phyloP scores from a whole-genome alignment of 2,797 vertebrate species.

The Champsocephalus gunnari region DNA sequence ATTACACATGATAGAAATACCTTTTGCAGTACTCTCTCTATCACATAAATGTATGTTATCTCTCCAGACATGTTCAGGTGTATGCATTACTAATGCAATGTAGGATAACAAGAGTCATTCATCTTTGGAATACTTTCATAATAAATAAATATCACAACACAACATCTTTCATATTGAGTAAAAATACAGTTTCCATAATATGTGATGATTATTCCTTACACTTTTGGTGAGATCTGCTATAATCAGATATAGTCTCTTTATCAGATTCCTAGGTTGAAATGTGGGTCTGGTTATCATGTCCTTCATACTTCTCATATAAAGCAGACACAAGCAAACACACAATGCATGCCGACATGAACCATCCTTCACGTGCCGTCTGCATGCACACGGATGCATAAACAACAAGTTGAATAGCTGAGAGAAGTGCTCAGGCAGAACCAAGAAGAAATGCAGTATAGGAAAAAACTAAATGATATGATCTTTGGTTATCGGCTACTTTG shows the following conservation, averaged over 20 bases:
- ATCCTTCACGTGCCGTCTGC: constrained; percentile 6
- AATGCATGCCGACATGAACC: constrained; percentile 18
- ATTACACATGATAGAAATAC: background rate
- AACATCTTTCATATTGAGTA: background rate
- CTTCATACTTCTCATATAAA: constrained; percentile 20
- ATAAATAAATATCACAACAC: constrained; percentile 1
- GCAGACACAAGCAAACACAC: constrained; percentile 1
- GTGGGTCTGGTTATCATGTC: constrained; percentile 11
- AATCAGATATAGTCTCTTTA: constrained; percentile 19
- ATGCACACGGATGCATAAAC: constrained; percentile 56
- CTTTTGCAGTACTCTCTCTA: background rate
- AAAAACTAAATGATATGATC: constrained; percentile 22
- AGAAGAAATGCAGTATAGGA: constrained; percentile 15
- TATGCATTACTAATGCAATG: background rate
- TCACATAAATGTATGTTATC: background rate
- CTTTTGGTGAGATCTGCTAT: constrained; percentile 18
- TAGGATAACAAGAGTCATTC: background rate
- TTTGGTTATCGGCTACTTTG: constrained; percentile 10
- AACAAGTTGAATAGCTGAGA: constrained; percentile 37
- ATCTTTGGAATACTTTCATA: background rate
- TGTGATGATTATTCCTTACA: background rate
- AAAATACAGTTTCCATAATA: constrained; percentile 9
- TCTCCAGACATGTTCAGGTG: background rate
- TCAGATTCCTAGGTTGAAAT: constrained; percentile 11
- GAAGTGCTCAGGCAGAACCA: constrained; percentile 39